Evolutionary conservation across 2,797 vertebrate species (phyloP).

Genomic region (Numenius phaeopus): DNA sequence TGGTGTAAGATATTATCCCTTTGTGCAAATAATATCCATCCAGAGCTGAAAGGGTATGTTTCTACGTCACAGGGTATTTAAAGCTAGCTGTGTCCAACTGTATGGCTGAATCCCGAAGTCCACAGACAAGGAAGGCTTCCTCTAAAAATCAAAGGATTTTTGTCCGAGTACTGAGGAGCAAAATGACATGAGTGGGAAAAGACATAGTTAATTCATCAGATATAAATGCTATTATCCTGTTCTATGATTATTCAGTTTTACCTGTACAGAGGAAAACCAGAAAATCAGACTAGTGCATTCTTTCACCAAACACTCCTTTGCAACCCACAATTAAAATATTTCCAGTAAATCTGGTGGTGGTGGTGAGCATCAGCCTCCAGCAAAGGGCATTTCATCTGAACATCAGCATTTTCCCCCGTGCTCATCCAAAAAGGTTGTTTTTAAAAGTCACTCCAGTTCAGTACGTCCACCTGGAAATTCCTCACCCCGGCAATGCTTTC

Average conservation of each 20-base stretch:
- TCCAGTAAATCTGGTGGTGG: not conserved
- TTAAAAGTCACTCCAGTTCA: not conserved
- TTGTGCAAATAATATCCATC: not conserved
- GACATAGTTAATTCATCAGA: not conserved
- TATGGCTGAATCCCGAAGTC: not conserved
- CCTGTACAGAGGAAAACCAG: not conserved
- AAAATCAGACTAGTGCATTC: not conserved
- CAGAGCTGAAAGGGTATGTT: conserved; percentile 10
- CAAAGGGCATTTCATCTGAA: not conserved
- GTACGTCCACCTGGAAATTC: not conserved
- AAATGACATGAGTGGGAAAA: not conserved
- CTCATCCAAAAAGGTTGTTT: not conserved
- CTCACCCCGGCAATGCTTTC: not conserved
- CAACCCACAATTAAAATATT: not conserved
- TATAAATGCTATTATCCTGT: not conserved
- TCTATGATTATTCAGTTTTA: not conserved
- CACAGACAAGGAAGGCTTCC: not conserved
- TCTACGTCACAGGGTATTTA: conserved; percentile 9
- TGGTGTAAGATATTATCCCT: not conserved
- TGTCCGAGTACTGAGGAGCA: not conserved
- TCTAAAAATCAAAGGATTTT: not conserved
- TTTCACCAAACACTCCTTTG: not conserved
- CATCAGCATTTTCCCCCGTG: not conserved
- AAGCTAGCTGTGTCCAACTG: not conserved
- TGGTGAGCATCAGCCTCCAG: not conserved